Evolutionary conservation across 1,140 invertebrate genomes (phyloP).

Genomic region (Calycopis cecrops): DNA sequence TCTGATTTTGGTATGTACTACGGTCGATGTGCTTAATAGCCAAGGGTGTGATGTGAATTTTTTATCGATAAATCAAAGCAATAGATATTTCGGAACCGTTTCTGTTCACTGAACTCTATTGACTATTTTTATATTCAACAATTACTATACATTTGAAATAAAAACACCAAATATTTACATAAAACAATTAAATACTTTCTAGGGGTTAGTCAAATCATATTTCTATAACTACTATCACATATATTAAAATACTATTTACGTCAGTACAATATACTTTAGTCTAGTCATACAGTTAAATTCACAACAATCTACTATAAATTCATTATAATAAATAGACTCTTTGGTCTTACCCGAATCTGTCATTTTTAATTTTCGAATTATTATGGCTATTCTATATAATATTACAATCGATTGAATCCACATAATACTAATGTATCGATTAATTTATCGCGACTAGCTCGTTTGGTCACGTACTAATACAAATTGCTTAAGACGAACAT

Average conservation of each 20-base stretch:
- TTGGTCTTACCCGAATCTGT: conserved; percentile 44
- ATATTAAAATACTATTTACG: conserved; percentile 55
- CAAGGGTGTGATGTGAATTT: no score
- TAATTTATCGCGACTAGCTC: conserved; percentile 45
- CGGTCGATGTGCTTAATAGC: no score
- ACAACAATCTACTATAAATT: conserved; percentile 50
- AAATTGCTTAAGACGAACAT: conserved; percentile 6
- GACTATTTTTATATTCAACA: neutral
- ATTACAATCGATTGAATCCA: no score
- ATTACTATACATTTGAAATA: neutral
- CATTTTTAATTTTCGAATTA: neutral
- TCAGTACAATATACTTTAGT: conserved; percentile 33
- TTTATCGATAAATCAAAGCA: no score
- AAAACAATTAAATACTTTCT: neutral
- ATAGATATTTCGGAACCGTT: no score
- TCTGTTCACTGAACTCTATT: no score
- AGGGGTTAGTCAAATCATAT: conserved; percentile 23
- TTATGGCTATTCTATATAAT: no score
- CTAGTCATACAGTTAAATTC: conserved; percentile 36
- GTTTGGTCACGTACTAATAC: conserved; percentile 27
- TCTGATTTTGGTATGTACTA: no score
- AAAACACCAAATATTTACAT: neutral
- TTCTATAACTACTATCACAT: conserved; percentile 69
- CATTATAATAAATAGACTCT: conserved; percentile 44
- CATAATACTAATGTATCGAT: neutral